Evolutionary conservation across 2,888 invertebrate genomes (phyloP), one percentile per base, ranked within the genome.

Genomic region (Sminthurinus aureus): DNA sequence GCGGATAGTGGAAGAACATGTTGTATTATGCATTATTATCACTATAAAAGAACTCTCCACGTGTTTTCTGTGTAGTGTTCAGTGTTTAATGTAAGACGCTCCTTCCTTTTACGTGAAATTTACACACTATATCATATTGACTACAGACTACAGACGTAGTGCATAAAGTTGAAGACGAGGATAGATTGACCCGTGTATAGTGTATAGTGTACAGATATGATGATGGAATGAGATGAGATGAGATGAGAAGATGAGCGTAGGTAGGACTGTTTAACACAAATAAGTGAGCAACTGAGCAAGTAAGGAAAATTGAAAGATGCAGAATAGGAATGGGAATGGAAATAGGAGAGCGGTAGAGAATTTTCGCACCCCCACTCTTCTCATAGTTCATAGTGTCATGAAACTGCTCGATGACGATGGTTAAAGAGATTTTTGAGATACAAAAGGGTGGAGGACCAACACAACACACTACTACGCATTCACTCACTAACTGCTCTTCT

Each of bases 331-430:
- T 6, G 6, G 9, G 9, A 18, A 58, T 13, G 13, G 51, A 4
- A 26, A 74, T 38, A 81, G 73, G 77, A 84, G 69, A 74, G 79
- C 83, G 80, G 77, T 78, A 80, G 71, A 76, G 71, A 67, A 77
- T 84, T 73, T 83, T 83, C 76, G 84, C 84, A 84, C 84, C 84
- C 81, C 84, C 81, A 73, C 84, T 81, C 71, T 69, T 79, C 79
- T 50, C 71, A 66, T 67, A 79, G 26, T 38, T 22, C 58, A 26
- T 26, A 64, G 73, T 74, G 58, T 83, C 81, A 77, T 84, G 81
- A 84, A 81, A 81, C 22, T 79, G 67, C 20, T 79, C 66, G 66
- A 81, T 81, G 81, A 79, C 81, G 81, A 84, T 81, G 81, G 77
- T 74, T 81, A 15, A 69, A 79, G 26, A 79, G 79, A 83, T 84